Base-by-base conservation (phyloP, 2,113 vertebrate species). In the Nothobranchius kuhntae region DNA sequence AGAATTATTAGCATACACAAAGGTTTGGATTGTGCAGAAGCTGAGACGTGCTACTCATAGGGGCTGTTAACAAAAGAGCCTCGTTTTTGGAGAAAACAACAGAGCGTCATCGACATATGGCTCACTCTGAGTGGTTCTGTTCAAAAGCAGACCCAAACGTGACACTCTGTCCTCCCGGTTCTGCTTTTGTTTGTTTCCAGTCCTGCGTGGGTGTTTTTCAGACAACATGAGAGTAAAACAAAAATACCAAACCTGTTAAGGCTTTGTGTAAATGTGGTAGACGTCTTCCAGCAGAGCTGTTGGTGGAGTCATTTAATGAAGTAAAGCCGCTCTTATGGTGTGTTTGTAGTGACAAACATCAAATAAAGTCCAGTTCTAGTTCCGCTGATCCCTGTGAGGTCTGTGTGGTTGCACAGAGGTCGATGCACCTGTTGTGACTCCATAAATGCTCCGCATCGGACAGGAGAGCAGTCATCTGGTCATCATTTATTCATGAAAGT, bases 31-130 rank as follows among this genome's bases (percentile, higher is more conserved):
- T 40, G 10, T 12, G 6, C 7, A 59, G 57, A 55, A 2, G 14
- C 30, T 17, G 13, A 12, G 10, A 53, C 55, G 48, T 54, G 46
- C 52, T 62, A 26, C 54, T 70, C 45, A 45, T 10, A 65, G 21
- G 30, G 26, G 58, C n/a, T 40, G 45, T 50, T n/a, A 15, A 73
- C 65, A 73, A 70, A 61, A 45, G 36, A 60, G 13, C 45, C 54
- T 67, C 11, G 35, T 57, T 68, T 77, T 62, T 17, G 24, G 1
- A 44, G 36, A 55, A 54, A 62, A 65, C 44, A 4, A 50, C 35
- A 76, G 30, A 13, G 38, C 50, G 55, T 44, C 1, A 12, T 61
- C 17, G 42, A 65, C 61, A 58, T 65, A 26, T 26, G 36, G 17
- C 52, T 62, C 48, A n/a, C 5, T 13, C 55, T 26, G 65, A 17